phyloP scores from a whole-genome alignment of 2,888 invertebrate genomes.

The Drosophila subsilvestris region DNA sequence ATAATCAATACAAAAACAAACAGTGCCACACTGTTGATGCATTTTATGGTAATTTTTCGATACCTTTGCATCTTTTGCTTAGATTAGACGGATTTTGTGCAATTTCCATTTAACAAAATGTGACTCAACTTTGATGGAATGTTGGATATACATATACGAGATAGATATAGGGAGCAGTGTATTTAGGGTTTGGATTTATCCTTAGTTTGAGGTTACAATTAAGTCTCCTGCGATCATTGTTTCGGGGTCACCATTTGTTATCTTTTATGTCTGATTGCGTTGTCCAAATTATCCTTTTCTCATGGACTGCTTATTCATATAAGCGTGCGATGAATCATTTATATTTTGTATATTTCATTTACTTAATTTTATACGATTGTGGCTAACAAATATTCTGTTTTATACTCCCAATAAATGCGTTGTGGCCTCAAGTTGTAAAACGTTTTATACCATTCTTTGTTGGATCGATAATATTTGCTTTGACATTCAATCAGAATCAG shows the following conservation, averaged over 20 bases:
- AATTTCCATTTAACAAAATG: constrained; percentile 12
- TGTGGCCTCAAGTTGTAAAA: not conserved
- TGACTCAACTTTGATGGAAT: constrained; percentile 13
- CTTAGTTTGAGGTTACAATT: not conserved
- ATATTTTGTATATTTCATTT: not conserved
- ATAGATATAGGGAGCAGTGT: not conserved
- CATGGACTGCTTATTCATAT: not conserved
- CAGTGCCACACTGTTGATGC: constrained; percentile 25
- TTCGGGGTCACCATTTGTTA: not conserved
- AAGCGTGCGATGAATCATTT: not conserved
- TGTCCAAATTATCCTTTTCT: not conserved
- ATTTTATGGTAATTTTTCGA: constrained; percentile 33
- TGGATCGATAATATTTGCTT: not conserved
- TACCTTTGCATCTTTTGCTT: constrained; percentile 38
- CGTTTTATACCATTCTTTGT: not conserved
- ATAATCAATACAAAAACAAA: constrained; percentile 29
- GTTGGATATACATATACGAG: not conserved
- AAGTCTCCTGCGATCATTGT: not conserved
- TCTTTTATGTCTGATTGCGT: too few relatives aligned
- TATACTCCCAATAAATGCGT: not conserved
- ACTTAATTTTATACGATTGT: not conserved
- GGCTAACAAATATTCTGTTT: not conserved
- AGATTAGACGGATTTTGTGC: constrained; percentile 32
- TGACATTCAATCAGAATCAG: too few relatives aligned
- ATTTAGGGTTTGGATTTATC: constrained; percentile 2